A percentile compares a stretch with the other conserved stretches of the same genome.
phyloP scores from a whole-genome alignment of 2,888 invertebrate genomes.

The Meteorus colon region DNA sequence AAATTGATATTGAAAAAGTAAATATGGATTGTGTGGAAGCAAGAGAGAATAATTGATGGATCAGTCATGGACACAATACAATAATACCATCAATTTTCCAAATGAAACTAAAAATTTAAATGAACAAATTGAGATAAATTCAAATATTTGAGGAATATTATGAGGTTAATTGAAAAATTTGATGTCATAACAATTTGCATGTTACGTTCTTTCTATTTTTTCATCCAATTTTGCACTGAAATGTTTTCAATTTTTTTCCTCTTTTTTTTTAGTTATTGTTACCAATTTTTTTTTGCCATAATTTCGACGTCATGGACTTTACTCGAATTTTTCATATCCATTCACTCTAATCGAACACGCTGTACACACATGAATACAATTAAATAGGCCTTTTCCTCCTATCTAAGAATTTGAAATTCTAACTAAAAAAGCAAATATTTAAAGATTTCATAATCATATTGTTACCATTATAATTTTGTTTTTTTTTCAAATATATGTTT shows the following conservation, averaged over 20 bases:
- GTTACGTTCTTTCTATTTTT: not conserved
- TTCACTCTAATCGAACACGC: slow-evolving; percentile 42
- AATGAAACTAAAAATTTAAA: not conserved
- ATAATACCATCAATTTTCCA: not conserved
- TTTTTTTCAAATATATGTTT: slow-evolving; percentile 39
- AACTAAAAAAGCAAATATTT: slow-evolving; percentile 64
- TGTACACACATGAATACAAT: slow-evolving; percentile 46
- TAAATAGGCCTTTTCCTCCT: slow-evolving; percentile 67
- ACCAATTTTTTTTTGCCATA: not conserved
- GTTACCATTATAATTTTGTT: slow-evolving; percentile 30
- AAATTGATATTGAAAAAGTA: not conserved
- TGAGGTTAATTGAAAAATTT: not conserved
- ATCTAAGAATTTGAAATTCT: slow-evolving; percentile 68
- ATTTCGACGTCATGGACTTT: not conserved
- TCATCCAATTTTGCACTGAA: not conserved
- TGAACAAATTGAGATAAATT: no score
- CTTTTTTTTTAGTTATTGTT: not conserved
- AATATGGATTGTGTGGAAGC: not conserved
- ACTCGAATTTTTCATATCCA: slow-evolving; percentile 31
- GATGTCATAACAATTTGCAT: not conserved
- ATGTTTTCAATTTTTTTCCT: not conserved
- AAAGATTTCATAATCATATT: slow-evolving; percentile 49
- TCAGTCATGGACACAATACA: not conserved
- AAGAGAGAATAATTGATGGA: not conserved
- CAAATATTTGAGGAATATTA: not conserved